Percentiles rank a stretch among this genome's conserved stretches.
Conservation (phyloP, 2,113 vertebrate genomes). For the Nerophis lumbriciformis region DNA sequence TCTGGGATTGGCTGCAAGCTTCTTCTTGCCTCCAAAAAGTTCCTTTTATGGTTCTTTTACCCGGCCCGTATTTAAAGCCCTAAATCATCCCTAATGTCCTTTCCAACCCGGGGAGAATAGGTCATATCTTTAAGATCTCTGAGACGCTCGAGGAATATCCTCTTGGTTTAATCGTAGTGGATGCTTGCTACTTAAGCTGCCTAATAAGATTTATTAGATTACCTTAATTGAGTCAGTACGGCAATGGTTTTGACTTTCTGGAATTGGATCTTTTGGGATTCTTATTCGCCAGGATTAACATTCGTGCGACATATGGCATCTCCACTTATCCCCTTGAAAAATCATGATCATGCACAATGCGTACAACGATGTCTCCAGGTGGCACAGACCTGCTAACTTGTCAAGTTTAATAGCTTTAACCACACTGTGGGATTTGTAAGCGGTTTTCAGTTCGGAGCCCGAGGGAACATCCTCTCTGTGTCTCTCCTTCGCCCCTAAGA, state of each 20-base stretch:
- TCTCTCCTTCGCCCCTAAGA: slow-evolving; percentile 11
- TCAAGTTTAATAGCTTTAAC: slow-evolving; percentile 47
- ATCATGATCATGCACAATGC: slow-evolving; percentile 16
- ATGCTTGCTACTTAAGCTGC: slow-evolving; percentile 39
- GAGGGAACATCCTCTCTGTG: slow-evolving; percentile 26
- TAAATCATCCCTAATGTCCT: slow-evolving; percentile 45
- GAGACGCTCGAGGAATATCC: slow-evolving; percentile 15
- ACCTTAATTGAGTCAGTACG: slow-evolving; percentile 52
- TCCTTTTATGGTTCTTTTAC: slow-evolving; percentile 65
- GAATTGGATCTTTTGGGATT: slow-evolving; percentile 16
- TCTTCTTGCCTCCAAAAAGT: slow-evolving; percentile 46
- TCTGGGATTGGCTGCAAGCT: slow-evolving; percentile 45
- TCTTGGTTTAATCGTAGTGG: slow-evolving; percentile 42
- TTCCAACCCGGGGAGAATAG: background rate
- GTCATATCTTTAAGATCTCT: slow-evolving; percentile 43
- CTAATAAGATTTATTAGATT: slow-evolving; percentile 57
- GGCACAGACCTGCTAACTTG: slow-evolving; percentile 28
- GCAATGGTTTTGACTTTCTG: slow-evolving; percentile 4
- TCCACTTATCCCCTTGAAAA: slow-evolving; percentile 33
- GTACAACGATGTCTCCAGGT: slow-evolving; percentile 32
- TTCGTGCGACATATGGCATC: slow-evolving; percentile 52
- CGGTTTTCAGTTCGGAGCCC: slow-evolving; percentile 40
- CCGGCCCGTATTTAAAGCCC: slow-evolving; percentile 48
- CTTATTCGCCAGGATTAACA: slow-evolving; percentile 31
- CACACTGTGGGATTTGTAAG: slow-evolving; percentile 52